Conservation (phyloP, 2,797 vertebrate species). For the Gallinago nigripennis region DNA sequence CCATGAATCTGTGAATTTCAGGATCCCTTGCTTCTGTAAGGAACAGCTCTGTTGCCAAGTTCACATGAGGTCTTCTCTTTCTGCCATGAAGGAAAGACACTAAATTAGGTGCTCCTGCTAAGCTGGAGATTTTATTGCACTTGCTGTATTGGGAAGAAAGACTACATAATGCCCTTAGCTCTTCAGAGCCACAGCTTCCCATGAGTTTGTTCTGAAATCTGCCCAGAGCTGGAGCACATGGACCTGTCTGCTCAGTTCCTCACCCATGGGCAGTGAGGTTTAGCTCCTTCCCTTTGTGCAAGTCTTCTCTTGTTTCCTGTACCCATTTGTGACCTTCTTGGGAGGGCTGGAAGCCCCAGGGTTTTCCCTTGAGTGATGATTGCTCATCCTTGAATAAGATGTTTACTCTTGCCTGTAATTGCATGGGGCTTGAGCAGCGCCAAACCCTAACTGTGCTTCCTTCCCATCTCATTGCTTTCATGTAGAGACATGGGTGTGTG, state of each 20-base stretch:
- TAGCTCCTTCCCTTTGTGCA: conserved; percentile 49
- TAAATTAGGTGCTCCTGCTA: neutral
- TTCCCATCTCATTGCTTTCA: conserved; percentile 58
- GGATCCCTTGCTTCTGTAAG: neutral
- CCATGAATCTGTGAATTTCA: neutral
- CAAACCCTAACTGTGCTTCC: conserved; percentile 58
- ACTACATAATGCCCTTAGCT: neutral
- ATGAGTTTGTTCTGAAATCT: neutral
- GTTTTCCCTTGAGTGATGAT: conserved; percentile 45
- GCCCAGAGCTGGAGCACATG: neutral
- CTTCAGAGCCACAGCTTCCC: neutral
- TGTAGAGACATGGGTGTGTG: conserved; percentile 68
- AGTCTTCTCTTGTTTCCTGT: conserved; percentile 61
- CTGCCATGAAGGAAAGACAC: neutral
- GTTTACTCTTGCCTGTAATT: conserved; percentile 67
- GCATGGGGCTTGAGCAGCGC: conserved; percentile 17
- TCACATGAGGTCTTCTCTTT: neutral
- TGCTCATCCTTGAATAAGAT: conserved; percentile 67
- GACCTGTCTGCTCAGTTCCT: conserved; percentile 27
- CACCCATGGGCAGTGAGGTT: conserved; percentile 6
- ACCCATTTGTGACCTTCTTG: conserved; percentile 52
- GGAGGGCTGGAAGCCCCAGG: conserved; percentile 55
- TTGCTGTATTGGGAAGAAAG: neutral
- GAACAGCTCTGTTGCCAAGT: neutral
- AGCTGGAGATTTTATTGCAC: neutral